Evolutionary conservation across 2,888 invertebrate species (phyloP).

Genomic region (Acrocera orbiculus): DNA sequence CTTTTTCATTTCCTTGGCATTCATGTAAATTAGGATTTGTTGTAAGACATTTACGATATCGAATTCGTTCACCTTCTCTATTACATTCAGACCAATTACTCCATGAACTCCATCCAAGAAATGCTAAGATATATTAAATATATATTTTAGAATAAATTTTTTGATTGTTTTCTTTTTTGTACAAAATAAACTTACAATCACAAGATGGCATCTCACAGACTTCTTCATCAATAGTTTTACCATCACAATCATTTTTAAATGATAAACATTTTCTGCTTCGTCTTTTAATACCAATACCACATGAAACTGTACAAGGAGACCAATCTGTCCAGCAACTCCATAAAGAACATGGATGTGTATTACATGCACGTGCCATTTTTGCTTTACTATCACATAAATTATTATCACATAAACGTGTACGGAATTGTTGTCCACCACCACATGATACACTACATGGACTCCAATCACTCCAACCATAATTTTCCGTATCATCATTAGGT

Average conservation of each 20-base stretch:
- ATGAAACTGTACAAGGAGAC: conserved; percentile 59
- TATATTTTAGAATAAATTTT: no score
- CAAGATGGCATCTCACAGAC: conserved; percentile 53
- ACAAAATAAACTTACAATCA: conserved; percentile 33
- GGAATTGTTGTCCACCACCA: conserved; percentile 51
- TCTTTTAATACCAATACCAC: conserved; percentile 49
- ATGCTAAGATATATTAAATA: conserved; percentile 30
- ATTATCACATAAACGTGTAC: conserved; percentile 36
- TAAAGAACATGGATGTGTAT: conserved; percentile 55
- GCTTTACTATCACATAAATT: conserved; percentile 26
- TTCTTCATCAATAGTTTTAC: conserved; percentile 44
- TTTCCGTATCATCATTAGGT: conserved; percentile 16
- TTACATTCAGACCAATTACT: conserved; percentile 51
- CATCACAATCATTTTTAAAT: conserved; percentile 38
- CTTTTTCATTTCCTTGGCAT: conserved; percentile 51
- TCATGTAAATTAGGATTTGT: conserved; percentile 37
- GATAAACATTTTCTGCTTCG: conserved; percentile 51
- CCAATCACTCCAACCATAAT: conserved; percentile 43
- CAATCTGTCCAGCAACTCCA: conserved; percentile 83
- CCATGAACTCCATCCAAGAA: conserved; percentile 61
- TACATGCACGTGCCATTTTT: conserved; percentile 51
- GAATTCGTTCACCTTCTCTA: conserved; percentile 44
- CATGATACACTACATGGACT: conserved; percentile 46
- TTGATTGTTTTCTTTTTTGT: neutral
- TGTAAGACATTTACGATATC: conserved; percentile 46